Percentiles rank a stretch among this genome's conserved stretches.
These are phyloP conservation scores for Lepidothrix coronata DNA, from an alignment of 2,113 vertebrate species.

Conservation along the genomic window DNA sequence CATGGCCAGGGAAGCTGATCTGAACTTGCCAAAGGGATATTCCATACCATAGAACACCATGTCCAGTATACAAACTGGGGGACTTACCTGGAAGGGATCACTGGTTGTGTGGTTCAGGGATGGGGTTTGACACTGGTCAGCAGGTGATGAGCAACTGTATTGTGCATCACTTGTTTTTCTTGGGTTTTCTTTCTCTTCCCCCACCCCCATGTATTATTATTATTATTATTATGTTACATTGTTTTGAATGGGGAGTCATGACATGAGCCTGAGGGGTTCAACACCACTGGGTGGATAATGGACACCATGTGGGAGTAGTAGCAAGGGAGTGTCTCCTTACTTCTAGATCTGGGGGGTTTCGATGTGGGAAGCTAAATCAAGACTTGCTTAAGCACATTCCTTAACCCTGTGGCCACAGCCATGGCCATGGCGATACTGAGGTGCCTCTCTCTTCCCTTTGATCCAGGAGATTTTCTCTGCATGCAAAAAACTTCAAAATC, in stretches of 20 bases:
- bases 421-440: neutral
- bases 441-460: neutral
- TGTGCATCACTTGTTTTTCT: neutral
- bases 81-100: neutral
- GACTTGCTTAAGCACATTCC: accelerated
- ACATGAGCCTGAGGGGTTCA: neutral
- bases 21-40: neutral
- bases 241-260: neutral
- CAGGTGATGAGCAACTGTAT: too few relatives aligned
- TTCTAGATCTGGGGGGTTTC: neutral
- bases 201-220: too few relatives aligned
- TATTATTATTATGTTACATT: neutral
- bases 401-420: neutral
- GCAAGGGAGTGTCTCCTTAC: neutral
- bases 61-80: neutral
- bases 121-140: neutral
- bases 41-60: too few relatives aligned
- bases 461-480: neutral
- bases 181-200: neutral
- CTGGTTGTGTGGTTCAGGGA: neutral
- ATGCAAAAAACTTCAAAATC: neutral
- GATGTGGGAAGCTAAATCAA: neutral
- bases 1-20: neutral
- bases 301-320: neutral
- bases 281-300: neutral